These are phyloP conservation scores for Eustalomyia histrio DNA, from an alignment of 2,888 invertebrate genomes.

Conservation along the genomic window DNA sequence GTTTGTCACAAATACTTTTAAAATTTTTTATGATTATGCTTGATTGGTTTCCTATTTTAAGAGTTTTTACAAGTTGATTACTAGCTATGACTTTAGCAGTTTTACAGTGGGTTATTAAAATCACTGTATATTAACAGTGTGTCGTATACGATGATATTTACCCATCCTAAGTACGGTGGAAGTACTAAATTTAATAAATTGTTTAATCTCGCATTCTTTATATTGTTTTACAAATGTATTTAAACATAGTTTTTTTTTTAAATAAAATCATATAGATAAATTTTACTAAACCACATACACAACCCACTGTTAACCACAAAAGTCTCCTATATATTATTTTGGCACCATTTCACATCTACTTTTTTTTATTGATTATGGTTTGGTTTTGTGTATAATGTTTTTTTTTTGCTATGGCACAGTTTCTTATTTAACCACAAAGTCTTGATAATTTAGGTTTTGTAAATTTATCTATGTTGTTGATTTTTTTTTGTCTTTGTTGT, in stretches of 20 bases:
- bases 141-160: too few relatives aligned
- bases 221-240: too few relatives aligned
- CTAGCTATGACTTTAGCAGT: neutral
- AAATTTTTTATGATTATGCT: neutral
- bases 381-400: neutral
- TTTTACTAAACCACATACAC: too few relatives aligned
- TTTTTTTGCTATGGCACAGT: slow-evolving; percentile 47
- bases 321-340: slow-evolving; percentile 27
- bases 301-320: slow-evolving; percentile 1
- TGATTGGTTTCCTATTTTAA: slow-evolving; percentile 28
- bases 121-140: too few relatives aligned
- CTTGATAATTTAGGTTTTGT: slow-evolving; percentile 36
- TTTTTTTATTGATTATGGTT: neutral
- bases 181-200: too few relatives aligned
- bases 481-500: slow-evolving; percentile 32
- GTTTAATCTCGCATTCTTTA: too few relatives aligned
- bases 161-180: too few relatives aligned
- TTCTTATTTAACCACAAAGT: slow-evolving; percentile 54
- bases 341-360: slow-evolving; percentile 41
- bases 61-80: slow-evolving; percentile 36
- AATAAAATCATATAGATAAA: too few relatives aligned
- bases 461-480: slow-evolving; percentile 26
- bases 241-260: too few relatives aligned
- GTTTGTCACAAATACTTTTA: slow-evolving; percentile 18
- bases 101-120: neutral